A percentile compares a stretch with the other conserved stretches of the same genome.
phyloP scores from a whole-genome alignment of 2,797 vertebrate genomes.

The Anisognathus igniventris region DNA sequence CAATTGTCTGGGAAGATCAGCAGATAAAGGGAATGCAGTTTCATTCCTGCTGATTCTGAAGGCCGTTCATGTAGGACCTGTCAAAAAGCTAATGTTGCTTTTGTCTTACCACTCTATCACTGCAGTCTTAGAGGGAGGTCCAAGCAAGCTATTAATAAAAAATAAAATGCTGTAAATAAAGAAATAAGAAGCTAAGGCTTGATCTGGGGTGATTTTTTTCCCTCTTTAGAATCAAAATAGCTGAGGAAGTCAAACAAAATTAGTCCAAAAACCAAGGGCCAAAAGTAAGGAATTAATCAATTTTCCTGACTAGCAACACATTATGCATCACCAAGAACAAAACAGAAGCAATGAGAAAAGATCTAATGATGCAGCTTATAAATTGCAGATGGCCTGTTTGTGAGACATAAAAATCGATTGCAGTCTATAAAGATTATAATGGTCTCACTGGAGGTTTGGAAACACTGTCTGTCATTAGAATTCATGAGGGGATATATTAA shows the following conservation, averaged over 20 bases:
- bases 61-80: background rate
- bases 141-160: background rate
- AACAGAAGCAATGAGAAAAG: slow-evolving; percentile 12
- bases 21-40: background rate
- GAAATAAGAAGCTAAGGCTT: background rate
- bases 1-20: background rate
- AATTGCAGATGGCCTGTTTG: slow-evolving; percentile 23
- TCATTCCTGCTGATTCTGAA: background rate
- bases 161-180: background rate
- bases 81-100: background rate
- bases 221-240: background rate
- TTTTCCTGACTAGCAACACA: background rate
- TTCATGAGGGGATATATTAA: background rate
- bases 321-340: background rate
- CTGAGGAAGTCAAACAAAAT: background rate
- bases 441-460: background rate
- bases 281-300: slow-evolving; percentile 6
- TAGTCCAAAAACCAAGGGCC: background rate
- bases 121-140: background rate
- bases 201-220: background rate
- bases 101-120: background rate
- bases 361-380: slow-evolving; percentile 32
- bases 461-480: slow-evolving; percentile 8
- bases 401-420: slow-evolving; percentile 19
- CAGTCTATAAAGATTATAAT: slow-evolving; percentile 16